Base-by-base conservation (phyloP, 2,797 vertebrate species). In the Lithobates sylvaticus region DNA sequence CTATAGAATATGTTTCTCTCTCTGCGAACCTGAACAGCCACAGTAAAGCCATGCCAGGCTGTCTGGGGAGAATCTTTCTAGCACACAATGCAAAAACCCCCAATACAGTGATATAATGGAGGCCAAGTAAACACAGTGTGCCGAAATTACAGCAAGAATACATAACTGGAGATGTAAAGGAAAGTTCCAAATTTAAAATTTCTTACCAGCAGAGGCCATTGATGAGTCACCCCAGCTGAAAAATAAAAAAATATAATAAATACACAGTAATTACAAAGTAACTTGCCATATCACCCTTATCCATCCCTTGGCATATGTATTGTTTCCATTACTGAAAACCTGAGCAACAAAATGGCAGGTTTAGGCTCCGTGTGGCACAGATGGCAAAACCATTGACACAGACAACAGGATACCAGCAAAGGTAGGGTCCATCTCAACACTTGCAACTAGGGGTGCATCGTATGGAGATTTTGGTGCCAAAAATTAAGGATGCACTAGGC, bases 11-110 rank as follows among this genome's bases (percentile, higher is more conserved):
- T 84, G 83, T 84, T 27, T 58, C 83, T 84, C 75, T 64, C 83
- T 18, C 75, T 84, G 75, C 83, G 83, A 84, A 84, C 83, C 83
- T 61, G 29, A 78, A 5, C 65, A 77, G 67, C 32, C 34, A 84
- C 75, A 27, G 26, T 71, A n/a, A 58, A 32, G 23, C 23, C 21
- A 58, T 23, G 32, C 23, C 75, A 71, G 67, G 83, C 83, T 84
- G 83, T 78, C 83, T 84, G 74, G 74, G 21, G 75, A 84, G 83
- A 39, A 0, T 84, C 15, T 42, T 67, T 78, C 64, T 84, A 4
- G 83, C 74, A 78, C 74, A 84, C 44, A 61, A 39, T 47, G 65
- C 21, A 71, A 65, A 47, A 71, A 32, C 12, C 23, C 75, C 75
- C 34, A 74, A 65, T 75, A 73, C 10, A 23, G 80, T 39, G 12